A percentile compares a stretch with the other conserved stretches of the same genome.
phyloP scores from a whole-genome alignment of 1,140 invertebrate genomes.

The Leptopilina boulardi region DNA sequence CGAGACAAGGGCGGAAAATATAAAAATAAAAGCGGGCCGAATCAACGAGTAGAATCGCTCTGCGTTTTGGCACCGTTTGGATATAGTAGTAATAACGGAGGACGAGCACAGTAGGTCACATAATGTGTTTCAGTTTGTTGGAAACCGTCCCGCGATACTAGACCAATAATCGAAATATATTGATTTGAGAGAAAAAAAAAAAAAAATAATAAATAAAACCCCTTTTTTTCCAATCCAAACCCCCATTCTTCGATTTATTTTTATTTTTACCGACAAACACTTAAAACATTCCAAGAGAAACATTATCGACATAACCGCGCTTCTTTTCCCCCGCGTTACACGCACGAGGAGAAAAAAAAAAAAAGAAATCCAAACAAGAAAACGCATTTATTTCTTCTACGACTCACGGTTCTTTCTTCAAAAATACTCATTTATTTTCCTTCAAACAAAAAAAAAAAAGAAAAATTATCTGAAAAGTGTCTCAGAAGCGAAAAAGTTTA shows the following conservation, averaged over 20 bases:
- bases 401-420: too few relatives aligned
- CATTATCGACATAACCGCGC: constrained; percentile 1
- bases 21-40: constrained; percentile 62
- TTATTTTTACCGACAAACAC: not conserved
- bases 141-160: constrained; percentile 44
- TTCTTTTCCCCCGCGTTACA: not conserved
- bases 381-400: not conserved
- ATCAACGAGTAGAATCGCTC: constrained; percentile 43
- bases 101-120: constrained; percentile 53
- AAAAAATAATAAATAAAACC: too few relatives aligned
- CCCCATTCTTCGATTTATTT: constrained; percentile 2
- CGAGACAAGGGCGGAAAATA: constrained; percentile 56
- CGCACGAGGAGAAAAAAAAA: not conserved
- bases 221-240: not conserved
- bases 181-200: too few relatives aligned
- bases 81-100: constrained; percentile 34
- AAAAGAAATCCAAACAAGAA: not conserved
- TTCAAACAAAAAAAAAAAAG: too few relatives aligned
- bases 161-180: constrained; percentile 30
- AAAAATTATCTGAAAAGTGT: too few relatives aligned
- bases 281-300: not conserved
- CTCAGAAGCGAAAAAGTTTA: too few relatives aligned
- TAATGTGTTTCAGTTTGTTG: constrained; percentile 52
- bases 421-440: too few relatives aligned
- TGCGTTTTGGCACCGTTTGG: constrained; percentile 53